These are phyloP conservation scores for Eustalomyia histrio DNA, from an alignment of 2,888 invertebrate species.

Conservation along the genomic window DNA sequence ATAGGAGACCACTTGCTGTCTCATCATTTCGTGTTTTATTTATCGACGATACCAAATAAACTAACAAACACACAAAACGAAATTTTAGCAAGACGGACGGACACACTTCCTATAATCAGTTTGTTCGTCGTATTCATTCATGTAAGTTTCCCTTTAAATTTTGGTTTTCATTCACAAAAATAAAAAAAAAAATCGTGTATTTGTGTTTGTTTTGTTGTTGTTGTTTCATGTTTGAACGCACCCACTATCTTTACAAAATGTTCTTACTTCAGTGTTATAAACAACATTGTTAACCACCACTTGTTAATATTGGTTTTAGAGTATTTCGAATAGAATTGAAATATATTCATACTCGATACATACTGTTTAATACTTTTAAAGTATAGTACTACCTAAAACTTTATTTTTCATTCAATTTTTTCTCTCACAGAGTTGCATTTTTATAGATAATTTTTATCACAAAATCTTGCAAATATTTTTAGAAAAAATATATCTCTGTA, in stretches of 20 bases:
- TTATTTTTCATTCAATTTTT: too few species aligned
- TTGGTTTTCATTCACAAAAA: constrained; percentile 2
- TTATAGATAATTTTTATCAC: too few species aligned
- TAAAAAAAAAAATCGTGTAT: neutral
- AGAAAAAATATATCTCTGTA: too few species aligned
- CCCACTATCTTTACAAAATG: neutral
- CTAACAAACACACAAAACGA: neutral
- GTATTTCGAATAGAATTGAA: too few species aligned
- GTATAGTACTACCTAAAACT: too few species aligned
- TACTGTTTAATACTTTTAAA: too few species aligned
- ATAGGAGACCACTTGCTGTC: constrained; percentile 40
- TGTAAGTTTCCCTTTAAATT: neutral
- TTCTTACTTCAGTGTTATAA: neutral
- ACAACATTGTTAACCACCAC: neutral
- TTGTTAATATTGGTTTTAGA: too few species aligned
- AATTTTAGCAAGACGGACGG: too few species aligned
- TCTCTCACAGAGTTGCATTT: too few species aligned
- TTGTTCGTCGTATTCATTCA: neutral
- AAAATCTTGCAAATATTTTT: too few species aligned
- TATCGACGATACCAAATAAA: neutral
- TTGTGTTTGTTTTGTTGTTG: neutral
- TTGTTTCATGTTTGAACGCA: constrained; percentile 1
- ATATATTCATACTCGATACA: too few species aligned
- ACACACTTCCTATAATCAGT: neutral
- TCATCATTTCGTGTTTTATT: constrained; percentile 3